Evolutionary conservation across 2,113 vertebrate species (phyloP).

Genomic region (Protobothrops flavoviridis): DNA sequence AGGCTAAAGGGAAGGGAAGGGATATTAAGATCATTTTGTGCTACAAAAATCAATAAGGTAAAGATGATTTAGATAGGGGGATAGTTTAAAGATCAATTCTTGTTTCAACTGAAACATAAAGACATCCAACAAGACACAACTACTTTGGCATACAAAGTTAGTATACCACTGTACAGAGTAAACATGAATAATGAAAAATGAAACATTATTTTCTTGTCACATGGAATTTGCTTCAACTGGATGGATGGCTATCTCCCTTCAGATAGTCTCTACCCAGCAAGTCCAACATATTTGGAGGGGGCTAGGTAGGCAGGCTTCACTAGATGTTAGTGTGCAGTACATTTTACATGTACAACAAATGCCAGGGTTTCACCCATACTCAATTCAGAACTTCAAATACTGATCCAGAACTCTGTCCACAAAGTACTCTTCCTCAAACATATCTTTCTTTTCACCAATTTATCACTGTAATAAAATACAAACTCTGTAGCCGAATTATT

Average conservation of each 20-base stretch:
- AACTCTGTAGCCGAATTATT: neutral
- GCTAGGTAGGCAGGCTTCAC: neutral
- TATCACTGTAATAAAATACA: constrained; percentile 22
- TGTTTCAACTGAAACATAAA: constrained; percentile 70
- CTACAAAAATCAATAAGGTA: constrained; percentile 71
- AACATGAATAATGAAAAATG: constrained; percentile 52
- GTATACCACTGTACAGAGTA: constrained; percentile 58
- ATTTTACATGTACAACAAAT: neutral
- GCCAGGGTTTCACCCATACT: neutral
- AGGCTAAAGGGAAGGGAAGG: constrained; percentile 93
- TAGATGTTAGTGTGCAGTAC: neutral
- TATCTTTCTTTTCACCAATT: constrained; percentile 21
- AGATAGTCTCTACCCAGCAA: neutral
- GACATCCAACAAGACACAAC: constrained; percentile 71
- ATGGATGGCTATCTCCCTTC: neutral
- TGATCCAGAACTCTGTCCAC: neutral
- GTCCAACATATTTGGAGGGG: neutral
- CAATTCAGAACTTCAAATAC: neutral
- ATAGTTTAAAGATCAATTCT: constrained; percentile 62
- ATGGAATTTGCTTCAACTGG: constrained; percentile 30
- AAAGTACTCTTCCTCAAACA: neutral
- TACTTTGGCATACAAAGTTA: constrained; percentile 57
- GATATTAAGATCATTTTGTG: constrained; percentile 94
- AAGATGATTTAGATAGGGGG: constrained; percentile 73
- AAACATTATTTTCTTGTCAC: constrained; percentile 41